These are phyloP conservation scores for Diploscapter pachys DNA, from an alignment of 1,140 invertebrate species.

Conservation along the genomic window DNA sequence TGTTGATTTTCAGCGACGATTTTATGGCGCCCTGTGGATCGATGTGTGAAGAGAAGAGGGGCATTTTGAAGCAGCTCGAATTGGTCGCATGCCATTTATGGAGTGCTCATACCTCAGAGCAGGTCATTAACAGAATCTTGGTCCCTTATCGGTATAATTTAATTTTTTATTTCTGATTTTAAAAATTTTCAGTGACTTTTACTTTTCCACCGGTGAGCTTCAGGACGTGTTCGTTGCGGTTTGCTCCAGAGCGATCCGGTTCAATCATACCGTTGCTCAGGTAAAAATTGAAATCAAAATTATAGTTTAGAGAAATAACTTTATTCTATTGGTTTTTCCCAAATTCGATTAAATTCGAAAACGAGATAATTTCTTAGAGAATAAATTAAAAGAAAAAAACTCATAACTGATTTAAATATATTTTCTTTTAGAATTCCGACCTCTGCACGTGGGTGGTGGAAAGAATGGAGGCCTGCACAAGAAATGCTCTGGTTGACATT, in stretches of 20 bases:
- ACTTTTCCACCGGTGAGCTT: constrained; percentile 7
- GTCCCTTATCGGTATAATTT: not conserved
- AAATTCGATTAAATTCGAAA: no score
- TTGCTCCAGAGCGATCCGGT: constrained; percentile 5
- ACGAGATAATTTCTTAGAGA: no score
- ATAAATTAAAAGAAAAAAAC: no score
- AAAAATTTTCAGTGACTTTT: constrained; percentile 5
- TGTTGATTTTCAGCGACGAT: not conserved
- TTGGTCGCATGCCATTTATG: constrained; percentile 13
- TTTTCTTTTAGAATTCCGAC: constrained; percentile 1
- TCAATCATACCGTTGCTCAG: not conserved
- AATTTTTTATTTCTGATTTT: not conserved
- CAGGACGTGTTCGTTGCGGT: constrained; percentile 15
- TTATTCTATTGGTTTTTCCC: no score
- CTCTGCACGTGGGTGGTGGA: constrained; percentile 15
- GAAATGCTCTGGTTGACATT: constrained; percentile 19
- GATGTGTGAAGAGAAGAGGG: constrained; percentile 3
- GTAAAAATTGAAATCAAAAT: not conserved
- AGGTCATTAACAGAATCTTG: not conserved
- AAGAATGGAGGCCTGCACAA: constrained; percentile 3
- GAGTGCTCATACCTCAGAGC: not conserved
- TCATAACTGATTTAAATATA: not conserved
- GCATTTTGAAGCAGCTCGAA: constrained; percentile 4
- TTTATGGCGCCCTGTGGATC: not conserved
- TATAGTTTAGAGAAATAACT: no score